These are phyloP conservation scores for Rosalia funebris DNA, from an alignment of 2,888 invertebrate species.

Conservation along the genomic window DNA sequence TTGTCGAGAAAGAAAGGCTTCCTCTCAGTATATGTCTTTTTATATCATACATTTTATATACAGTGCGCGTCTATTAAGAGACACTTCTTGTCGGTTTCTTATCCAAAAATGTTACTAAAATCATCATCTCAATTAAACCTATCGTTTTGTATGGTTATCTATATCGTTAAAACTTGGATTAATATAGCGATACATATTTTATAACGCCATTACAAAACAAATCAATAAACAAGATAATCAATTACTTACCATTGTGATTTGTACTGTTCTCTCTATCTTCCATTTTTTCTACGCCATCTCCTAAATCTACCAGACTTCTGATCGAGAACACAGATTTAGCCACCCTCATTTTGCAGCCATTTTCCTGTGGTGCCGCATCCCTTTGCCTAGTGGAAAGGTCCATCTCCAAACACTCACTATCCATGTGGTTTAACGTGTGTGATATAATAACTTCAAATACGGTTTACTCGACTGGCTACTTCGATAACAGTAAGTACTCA, in stretches of 20 bases:
- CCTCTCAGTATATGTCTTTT: no score
- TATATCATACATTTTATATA: no score
- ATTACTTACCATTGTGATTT: slow-evolving; percentile 45
- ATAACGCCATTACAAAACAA: no score
- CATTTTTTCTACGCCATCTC: slow-evolving; percentile 59
- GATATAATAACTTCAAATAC: not conserved
- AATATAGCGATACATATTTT: no score
- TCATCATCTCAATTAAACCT: no score
- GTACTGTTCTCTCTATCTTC: slow-evolving; percentile 41
- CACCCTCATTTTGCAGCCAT: slow-evolving; percentile 65
- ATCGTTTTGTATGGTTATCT: no score
- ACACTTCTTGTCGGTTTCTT: no score
- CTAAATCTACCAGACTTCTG: slow-evolving; percentile 68
- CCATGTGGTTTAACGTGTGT: slow-evolving; percentile 42
- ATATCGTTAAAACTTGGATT: no score
- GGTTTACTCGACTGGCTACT: not conserved
- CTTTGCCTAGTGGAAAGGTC: slow-evolving; percentile 66
- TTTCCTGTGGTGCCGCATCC: slow-evolving; percentile 57
- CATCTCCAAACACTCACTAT: slow-evolving; percentile 61
- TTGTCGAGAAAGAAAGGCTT: no score
- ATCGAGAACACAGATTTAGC: slow-evolving; percentile 72
- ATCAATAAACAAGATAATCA: no score
- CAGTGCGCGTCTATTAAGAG: no score
- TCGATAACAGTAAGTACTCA: not conserved
- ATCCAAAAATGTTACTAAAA: no score